Evolutionary conservation across 2,113 vertebrate genomes (phyloP), one percentile per base, ranked within the genome.

Genomic region (Cairina moschata): DNA sequence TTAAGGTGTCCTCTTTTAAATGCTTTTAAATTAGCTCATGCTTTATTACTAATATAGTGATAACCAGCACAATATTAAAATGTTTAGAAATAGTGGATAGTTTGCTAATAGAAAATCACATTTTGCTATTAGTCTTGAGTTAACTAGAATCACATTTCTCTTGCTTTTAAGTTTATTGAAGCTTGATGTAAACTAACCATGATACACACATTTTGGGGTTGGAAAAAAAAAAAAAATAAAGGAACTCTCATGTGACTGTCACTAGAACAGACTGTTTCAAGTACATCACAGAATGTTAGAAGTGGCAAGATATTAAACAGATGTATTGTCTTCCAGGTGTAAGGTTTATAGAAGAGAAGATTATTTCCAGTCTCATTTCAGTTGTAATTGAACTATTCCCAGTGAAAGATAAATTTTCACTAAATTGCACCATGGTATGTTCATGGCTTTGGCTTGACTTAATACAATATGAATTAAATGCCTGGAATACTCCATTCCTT

Each of bases 351-450:
- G 90, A 93, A 90, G 18, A 93, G 91, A 97, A 93, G 17, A 96
- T 96, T 88, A 93, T 96, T 97, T 96, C 74, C 92, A 95, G 54
- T 85, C 72, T 96, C 80, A 84, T 96, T 97, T 89, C 71, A 59
- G 55, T 76, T 90, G 40, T 86, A 96, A 97, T 90, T 97, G 88
- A 96, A 93, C 80, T 89, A 81, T 90, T 97, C 52, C 71, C 48
- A 34, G 31, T 59, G 69, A 96, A 93, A 96, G 46, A 97, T 94
- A 97, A 96, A 96, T 97, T 96, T 96, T 97, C 88, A 77, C 68
- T 95, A 95, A 97, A 91, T 84, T 96, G 58, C 36, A 84, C 76
- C 34, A 17, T 93, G 95, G 92, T 92, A 97, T 92, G 92, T 98
- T 97, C 90, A 97, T 83, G 87, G 69, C 26, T 95, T 92, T 91